phyloP scores from a whole-genome alignment of 2,797 vertebrate genomes.

The Orestias chungarensis region DNA sequence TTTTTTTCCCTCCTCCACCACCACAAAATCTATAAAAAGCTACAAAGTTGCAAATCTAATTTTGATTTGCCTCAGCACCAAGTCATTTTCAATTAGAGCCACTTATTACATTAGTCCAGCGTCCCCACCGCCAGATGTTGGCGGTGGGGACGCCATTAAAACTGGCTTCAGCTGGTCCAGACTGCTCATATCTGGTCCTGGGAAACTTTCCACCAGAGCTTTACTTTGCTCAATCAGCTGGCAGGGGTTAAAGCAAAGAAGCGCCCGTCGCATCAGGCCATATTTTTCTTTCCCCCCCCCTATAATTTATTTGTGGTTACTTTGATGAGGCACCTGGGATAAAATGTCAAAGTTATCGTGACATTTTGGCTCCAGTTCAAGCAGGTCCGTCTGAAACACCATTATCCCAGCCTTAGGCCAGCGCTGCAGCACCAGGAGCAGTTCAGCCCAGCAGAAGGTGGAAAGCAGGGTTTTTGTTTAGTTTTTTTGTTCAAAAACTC shows the following conservation, averaged over 20 bases:
- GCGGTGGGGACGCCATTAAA: slow-evolving; percentile 38
- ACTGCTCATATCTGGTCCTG: slow-evolving; percentile 19
- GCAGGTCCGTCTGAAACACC: background rate
- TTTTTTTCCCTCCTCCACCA: background rate
- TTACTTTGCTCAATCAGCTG: slow-evolving; percentile 26
- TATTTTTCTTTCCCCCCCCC: background rate
- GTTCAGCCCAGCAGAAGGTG: background rate
- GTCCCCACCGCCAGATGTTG: slow-evolving; percentile 52
- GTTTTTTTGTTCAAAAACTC: slow-evolving; percentile 1
- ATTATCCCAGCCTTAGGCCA: background rate
- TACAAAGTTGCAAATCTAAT: slow-evolving; percentile 20
- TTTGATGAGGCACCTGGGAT: slow-evolving; percentile 30
- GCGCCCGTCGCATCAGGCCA: slow-evolving; percentile 9
- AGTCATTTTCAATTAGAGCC: slow-evolving; percentile 38
- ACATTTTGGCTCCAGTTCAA: slow-evolving; percentile 41
- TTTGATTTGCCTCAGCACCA: slow-evolving; percentile 25
- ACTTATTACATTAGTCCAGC: slow-evolving; percentile 51
- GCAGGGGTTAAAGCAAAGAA: background rate
- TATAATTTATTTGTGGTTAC: background rate
- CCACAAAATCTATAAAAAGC: slow-evolving; percentile 2
- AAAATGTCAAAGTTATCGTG: slow-evolving; percentile 34
- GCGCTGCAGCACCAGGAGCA: background rate
- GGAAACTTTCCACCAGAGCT: slow-evolving; percentile 9
- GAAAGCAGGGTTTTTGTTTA: background rate
- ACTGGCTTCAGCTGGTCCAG: slow-evolving; percentile 47